Evolutionary conservation across 2,888 invertebrate genomes (phyloP).

Genomic region (Agrochola lychnidis): DNA sequence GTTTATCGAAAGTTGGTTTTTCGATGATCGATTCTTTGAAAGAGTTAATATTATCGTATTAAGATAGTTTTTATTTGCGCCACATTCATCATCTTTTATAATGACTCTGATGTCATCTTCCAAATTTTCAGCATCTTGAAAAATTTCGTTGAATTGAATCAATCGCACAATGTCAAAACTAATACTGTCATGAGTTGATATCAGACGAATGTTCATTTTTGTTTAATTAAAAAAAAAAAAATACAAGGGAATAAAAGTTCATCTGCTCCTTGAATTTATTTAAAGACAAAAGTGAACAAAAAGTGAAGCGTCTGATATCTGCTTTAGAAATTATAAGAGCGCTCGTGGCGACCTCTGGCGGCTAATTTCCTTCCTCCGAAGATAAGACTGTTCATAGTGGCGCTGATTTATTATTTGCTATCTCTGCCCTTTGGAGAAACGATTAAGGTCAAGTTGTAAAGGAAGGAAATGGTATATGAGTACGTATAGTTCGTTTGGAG

Average conservation of each 20-base stretch:
- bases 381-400: constrained; percentile 53
- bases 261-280: too few relatives aligned
- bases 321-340: neutral
- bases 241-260: too few relatives aligned
- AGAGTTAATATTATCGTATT: too few relatives aligned
- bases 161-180: neutral
- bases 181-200: too few relatives aligned
- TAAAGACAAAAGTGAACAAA: too few relatives aligned
- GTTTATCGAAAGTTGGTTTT: neutral
- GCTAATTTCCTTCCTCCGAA: constrained; percentile 59
- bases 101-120: neutral
- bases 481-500: constrained; percentile 1
- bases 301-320: too few relatives aligned
- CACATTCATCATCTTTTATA: neutral
- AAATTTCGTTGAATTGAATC: neutral
- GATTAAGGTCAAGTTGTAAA: constrained; percentile 51
- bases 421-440: constrained; percentile 55
- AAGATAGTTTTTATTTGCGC: too few relatives aligned
- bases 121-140: neutral
- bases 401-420: constrained; percentile 59
- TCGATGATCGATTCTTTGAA: neutral
- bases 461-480: constrained; percentile 48
- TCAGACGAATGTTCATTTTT: too few relatives aligned
- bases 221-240: too few relatives aligned
- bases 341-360: constrained; percentile 52